A percentile compares a stretch with the other conserved stretches of the same genome.
These are phyloP conservation scores for Mustelus asterias DNA, from an alignment of 2,113 vertebrate genomes.

Conservation along the genomic window DNA sequence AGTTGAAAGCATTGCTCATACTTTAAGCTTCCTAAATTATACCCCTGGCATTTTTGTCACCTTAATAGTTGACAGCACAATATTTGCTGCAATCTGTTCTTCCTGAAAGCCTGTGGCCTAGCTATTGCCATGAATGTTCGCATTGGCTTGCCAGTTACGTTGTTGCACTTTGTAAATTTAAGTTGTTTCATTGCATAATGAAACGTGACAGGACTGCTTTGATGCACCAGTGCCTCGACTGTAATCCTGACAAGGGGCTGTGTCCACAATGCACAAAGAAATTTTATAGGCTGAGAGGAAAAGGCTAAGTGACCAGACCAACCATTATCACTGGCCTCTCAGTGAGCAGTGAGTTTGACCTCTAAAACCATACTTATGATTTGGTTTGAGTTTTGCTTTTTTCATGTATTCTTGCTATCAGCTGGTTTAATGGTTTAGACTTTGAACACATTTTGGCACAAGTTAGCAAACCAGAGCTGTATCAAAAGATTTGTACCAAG, in stretches of 20 bases:
- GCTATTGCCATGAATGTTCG: not conserved
- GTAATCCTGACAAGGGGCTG: not conserved
- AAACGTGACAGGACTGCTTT: conserved; percentile 8
- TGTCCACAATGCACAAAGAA: conserved; percentile 8
- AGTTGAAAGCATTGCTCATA: not conserved
- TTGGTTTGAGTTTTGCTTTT: not conserved
- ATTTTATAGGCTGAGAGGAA: not conserved
- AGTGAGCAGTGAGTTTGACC: not conserved
- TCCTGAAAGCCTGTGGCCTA: not conserved
- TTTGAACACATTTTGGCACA: not conserved
- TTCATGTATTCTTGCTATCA: not conserved
- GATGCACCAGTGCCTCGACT: not conserved
- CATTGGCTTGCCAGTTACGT: conserved; percentile 18
- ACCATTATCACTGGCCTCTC: not conserved
- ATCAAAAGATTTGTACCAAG: not conserved
- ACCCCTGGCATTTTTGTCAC: not conserved
- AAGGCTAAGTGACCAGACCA: not conserved
- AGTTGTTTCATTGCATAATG: conserved; percentile 2
- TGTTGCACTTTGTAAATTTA: not conserved
- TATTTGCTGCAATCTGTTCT: conserved; percentile 11
- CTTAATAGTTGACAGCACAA: not conserved
- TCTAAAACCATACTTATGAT: not conserved
- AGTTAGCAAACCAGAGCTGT: not conserved
- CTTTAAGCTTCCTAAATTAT: not conserved
- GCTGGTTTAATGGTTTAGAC: not conserved